Evolutionary conservation across 2,888 invertebrate genomes (phyloP), one percentile per base, ranked within the genome.

Genomic region (Belgica antarctica): DNA sequence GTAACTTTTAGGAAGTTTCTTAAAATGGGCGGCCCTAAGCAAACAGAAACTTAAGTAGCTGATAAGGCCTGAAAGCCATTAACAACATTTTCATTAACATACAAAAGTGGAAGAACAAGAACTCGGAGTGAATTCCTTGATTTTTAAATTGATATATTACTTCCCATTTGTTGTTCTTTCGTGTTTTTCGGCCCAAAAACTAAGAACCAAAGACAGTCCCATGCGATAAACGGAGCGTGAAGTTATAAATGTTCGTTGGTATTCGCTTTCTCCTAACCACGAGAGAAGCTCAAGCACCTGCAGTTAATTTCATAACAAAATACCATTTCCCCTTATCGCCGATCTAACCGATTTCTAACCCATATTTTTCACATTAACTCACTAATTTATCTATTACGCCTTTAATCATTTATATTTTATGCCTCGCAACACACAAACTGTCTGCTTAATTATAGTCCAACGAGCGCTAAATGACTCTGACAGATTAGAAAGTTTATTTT

Each of bases 381-480:
- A 66, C 65, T 66, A 66, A 66, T 66, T 66, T 66, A 66, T 66
- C 65, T 66, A 27, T 25, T 47, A 66, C 65, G 65, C 65, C 27
- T 66, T 66, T 66, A 66, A 66, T 66, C 65, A 66, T 46, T n/a
- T 28, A 66, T 66, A 66, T 66, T 66, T 66, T 66, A 66, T 66
- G 65, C 46, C 46, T 66, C 46, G 46, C 15, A 46, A 47, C 19
- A 25, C 65, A 66, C 65, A 66, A 27, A 66, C 65, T 17, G 28
- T 15, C 34, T 41, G 47, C 27, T 66, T 66, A 66, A 66, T 66
- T 66, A 66, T 47, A 27, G 27, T 66, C 24, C 17, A 28, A 15
- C 24, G 61, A 41, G 46, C 65, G 65, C 65, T 66, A 66, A 47
- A 41, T 28, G 47, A 66, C 41, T 15, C 27, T 66, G 47, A 47